Base-by-base conservation (phyloP, 2,113 vertebrate genomes). In the Paralichthys olivaceus region DNA sequence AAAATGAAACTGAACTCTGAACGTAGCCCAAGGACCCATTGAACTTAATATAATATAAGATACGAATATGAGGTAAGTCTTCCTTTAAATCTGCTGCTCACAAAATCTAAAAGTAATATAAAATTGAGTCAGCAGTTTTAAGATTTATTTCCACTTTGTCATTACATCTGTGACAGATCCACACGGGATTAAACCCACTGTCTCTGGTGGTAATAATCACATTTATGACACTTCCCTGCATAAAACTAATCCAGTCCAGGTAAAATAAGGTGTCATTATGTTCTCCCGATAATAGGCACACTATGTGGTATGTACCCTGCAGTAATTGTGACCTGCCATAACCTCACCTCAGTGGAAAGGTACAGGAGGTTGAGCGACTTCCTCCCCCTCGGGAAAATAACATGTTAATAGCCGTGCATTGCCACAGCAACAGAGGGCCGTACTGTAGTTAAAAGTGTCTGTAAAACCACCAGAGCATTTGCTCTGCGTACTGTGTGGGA, bases 381-480 rank as follows among this genome's bases (percentile, higher is more conserved):
- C 83, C 81, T 80, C 56, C 80, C 86, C 68, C 51, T 61, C 23
- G 34, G 77, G 89, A 79, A 86, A 84, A 86, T 80, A 84, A 81
- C 80, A 84, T 43, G 72, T 78, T 92, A 94, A 92, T 86, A 90
- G 87, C 72, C 83, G 81, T 40, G 75, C 85, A 77, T 92, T 64
- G 26, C 87, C 45, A 54, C 34, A 12, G 88, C 87, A 92, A 91
- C 91, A 83, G 77, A 75, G 72, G 77, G 72, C 81, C 77, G 74
- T 87, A 84, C 59, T 87, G 85, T 73, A 69, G 80, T 86, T 85
- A 93, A 92, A 88, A 88, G 82, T 77, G 80, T 87, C 84, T 14
- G 49, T 89, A 83, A 90, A 92, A 90, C 89, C 91, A 75, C 91
- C 85, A 85, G 90, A 88, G 80, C 56, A 70, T 89, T 63, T 20